Conservation (phyloP, 2,113 vertebrate species). For the Hipposideros armiger region DNA sequence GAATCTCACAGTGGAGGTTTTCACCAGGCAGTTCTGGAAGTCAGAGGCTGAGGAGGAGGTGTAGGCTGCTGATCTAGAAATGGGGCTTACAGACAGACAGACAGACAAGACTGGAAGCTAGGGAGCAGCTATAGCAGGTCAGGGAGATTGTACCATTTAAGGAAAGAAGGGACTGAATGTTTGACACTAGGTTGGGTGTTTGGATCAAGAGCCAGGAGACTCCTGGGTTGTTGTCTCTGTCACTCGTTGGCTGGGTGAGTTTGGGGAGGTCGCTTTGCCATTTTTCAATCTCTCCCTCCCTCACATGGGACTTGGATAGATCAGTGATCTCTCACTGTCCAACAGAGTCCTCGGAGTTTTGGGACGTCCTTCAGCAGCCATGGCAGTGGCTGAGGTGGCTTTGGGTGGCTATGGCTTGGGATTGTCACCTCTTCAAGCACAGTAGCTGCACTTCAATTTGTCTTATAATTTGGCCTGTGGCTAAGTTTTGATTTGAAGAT, state of each 20-base stretch:
- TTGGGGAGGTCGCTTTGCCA: background rate
- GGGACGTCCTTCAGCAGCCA: background rate
- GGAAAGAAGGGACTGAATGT: background rate
- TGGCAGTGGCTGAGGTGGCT: too few relatives aligned
- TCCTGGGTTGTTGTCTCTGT: background rate
- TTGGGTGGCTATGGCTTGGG: background rate
- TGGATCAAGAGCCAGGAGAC: background rate
- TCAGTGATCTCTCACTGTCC: background rate
- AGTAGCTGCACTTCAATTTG: background rate
- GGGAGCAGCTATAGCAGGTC: background rate
- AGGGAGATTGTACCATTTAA: fast-evolving
- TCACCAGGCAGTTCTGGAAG: too few relatives aligned
- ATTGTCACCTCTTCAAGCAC: background rate
- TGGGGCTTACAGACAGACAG: background rate
- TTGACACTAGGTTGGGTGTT: too few relatives aligned
- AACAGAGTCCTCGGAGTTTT: fast-evolving
- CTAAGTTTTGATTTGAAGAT: constrained; percentile 7
- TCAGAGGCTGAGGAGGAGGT: background rate
- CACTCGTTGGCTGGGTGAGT: background rate
- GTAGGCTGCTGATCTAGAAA: background rate
- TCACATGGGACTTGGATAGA: background rate
- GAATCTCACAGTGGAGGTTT: background rate
- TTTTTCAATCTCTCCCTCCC: too few relatives aligned
- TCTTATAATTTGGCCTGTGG: background rate
- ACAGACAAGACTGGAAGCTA: background rate